Evolutionary conservation across 2,113 vertebrate species (phyloP).

Genomic region (Spheniscus mendiculus): DNA sequence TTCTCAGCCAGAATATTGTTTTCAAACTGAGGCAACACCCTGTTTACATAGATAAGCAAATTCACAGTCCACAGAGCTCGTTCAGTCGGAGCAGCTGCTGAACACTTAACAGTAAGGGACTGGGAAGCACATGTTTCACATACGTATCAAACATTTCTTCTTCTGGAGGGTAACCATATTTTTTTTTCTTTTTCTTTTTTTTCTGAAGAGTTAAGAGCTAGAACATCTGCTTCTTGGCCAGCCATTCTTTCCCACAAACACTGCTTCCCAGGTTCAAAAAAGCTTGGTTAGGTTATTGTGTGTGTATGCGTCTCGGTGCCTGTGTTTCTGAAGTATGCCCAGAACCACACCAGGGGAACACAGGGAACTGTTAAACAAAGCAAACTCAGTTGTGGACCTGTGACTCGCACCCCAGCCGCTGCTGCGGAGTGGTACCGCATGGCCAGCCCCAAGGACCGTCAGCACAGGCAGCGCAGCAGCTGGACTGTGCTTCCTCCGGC

Average conservation of each 20-base stretch:
- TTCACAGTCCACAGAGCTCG: conserved; percentile 22
- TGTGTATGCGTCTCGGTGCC: rapidly evolving
- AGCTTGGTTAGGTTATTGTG: neutral
- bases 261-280: neutral
- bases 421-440: rapidly evolving
- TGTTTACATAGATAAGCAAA: conserved; percentile 61
- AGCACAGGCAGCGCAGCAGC: rapidly evolving
- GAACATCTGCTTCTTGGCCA: conserved; percentile 37
- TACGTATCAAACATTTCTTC: neutral
- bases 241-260: neutral
- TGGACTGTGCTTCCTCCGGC: rapidly evolving
- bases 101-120: neutral
- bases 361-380: neutral
- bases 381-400: rapidly evolving
- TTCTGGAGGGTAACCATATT: neutral
- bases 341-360: neutral
- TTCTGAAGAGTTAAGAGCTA: conserved; percentile 17
- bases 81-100: neutral
- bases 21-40: conserved; percentile 36
- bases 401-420: rapidly evolving
- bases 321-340: neutral
- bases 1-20: conserved; percentile 48
- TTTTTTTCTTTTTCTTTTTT: neutral
- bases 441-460: rapidly evolving
- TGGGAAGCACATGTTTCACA: conserved; percentile 20